These are phyloP conservation scores for Chironomus tentans DNA, from an alignment of 2,888 invertebrate genomes.

Conservation along the genomic window DNA sequence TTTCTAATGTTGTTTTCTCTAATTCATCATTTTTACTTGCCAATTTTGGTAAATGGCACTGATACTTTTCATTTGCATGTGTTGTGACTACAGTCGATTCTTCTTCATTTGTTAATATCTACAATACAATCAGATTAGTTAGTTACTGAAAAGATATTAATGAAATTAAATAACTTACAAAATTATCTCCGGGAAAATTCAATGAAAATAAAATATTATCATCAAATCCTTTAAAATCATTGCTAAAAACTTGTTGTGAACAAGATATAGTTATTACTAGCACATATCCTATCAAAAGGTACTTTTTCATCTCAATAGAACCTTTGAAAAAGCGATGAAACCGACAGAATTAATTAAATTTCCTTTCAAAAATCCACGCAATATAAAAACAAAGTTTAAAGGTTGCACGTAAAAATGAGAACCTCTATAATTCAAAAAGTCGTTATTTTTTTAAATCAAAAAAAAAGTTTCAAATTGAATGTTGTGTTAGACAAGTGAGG, in stretches of 20 bases:
- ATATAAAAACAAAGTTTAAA: no score
- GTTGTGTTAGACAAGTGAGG: no score
- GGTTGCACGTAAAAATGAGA: no score
- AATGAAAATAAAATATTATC: slow-evolving; percentile 72
- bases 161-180: slow-evolving; percentile 22
- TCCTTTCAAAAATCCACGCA: no score
- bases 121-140: slow-evolving; percentile 25
- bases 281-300: background rate
- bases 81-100: slow-evolving; percentile 54
- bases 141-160: background rate
- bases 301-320: background rate
- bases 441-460: no score
- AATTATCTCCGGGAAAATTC: slow-evolving; percentile 56
- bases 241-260: background rate
- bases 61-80: slow-evolving; percentile 70
- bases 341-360: no score
- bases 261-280: background rate
- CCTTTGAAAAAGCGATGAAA: no score
- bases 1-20: slow-evolving; percentile 57
- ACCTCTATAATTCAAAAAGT: no score
- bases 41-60: slow-evolving; percentile 68
- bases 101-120: slow-evolving; percentile 36
- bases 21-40: slow-evolving; percentile 45
- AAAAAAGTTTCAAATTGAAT: no score
- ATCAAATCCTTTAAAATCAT: slow-evolving; percentile 67